Evolutionary conservation across 2,113 vertebrate species (phyloP), one percentile per base, ranked within the genome.

Genomic region (Elachura formosa): DNA sequence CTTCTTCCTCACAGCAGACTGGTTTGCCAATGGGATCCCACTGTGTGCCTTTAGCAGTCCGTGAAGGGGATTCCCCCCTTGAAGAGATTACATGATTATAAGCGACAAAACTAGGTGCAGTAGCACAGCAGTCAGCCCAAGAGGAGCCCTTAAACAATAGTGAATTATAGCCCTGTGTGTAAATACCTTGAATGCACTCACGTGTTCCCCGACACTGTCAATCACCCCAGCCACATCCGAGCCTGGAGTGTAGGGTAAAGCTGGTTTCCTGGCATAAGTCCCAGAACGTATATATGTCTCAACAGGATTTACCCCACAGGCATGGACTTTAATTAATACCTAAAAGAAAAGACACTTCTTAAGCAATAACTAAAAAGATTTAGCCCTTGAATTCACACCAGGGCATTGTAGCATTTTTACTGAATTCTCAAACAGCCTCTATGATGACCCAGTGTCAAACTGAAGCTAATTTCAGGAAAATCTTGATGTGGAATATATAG

Each of bases 251-350:
- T 99, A 99, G 1, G 99, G 99, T 14, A 99, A 87, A 8, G 59
- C 4, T 1, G 99, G 99, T 51, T 97, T 98, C 12, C 97, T 97
- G 19, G 51, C 55, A 0, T 98, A 96, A 1, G 89, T 93, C 14
- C 99, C 99, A 14, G 98, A 96, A 11, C 99, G 98, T 94, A 99
- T 99, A 5, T 99, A 99, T 0, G 99, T 99, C 78, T 99, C 99
- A 2, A 99, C 98, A 6, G 99, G 99, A 81, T 99, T 99, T 18
- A 99, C 97, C 5, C 99, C 99, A 49, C 99, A 99, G 11, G 98
- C 98, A 2, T 97, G 97, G 58, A 99, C 98, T 80, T 97, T 98
- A 77, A 99, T 99, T 90, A 99, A 94, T 36, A 99, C 98, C 99
- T 99, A 52, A 10, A 95, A 55, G 34, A 48, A 93, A 88, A 82